phyloP scores from a whole-genome alignment of 2,113 vertebrate genomes.

The Ardeotis arabs region DNA sequence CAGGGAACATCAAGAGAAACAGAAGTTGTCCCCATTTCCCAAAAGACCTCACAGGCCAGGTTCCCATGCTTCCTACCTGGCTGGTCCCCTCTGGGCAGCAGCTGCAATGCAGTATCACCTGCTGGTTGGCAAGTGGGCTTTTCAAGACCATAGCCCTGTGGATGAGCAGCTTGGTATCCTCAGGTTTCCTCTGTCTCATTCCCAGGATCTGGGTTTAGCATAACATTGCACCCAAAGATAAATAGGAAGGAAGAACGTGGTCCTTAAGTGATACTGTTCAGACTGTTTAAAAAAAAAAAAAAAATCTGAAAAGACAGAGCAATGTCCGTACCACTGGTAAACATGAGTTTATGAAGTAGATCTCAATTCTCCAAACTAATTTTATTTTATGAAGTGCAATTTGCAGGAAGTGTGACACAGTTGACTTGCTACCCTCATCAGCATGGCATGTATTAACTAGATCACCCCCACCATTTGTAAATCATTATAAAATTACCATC shows the following conservation, averaged over 20 bases:
- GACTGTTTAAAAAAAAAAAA: not conserved
- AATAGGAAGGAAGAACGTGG: not conserved
- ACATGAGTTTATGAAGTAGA: not conserved
- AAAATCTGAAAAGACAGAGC: not conserved
- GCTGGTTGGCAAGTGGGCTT: not conserved
- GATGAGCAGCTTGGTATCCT: not conserved
- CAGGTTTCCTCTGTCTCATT: not conserved
- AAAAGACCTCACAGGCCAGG: accelerated
- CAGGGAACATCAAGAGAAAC: not conserved
- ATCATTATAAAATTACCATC: not conserved
- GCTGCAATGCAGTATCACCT: no score
- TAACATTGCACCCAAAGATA: not conserved
- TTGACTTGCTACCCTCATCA: not conserved
- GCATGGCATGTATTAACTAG: not conserved
- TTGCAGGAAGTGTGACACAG: not conserved
- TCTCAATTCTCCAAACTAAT: not conserved
- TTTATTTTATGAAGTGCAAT: not conserved
- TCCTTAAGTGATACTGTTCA: not conserved
- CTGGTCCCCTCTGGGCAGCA: not conserved
- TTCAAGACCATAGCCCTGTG: not conserved
- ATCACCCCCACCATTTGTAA: not conserved
- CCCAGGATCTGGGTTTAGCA: not conserved
- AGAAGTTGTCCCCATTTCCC: not conserved
- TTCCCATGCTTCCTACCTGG: not conserved
- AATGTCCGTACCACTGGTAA: not conserved